Conservation (phyloP, 2,888 invertebrate genomes). For the Drosophila prolongata region DNA sequence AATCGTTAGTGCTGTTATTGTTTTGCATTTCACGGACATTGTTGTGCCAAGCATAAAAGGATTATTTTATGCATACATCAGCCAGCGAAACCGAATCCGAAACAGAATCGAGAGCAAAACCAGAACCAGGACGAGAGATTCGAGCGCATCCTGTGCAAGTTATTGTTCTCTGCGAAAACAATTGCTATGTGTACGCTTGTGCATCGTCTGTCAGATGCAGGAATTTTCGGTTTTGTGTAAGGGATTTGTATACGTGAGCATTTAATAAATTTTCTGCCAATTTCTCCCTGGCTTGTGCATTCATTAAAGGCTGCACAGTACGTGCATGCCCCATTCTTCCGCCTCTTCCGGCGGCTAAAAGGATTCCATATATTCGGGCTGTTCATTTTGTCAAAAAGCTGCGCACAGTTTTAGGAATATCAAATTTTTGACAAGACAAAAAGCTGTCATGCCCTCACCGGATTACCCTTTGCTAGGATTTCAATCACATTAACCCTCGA, state of each 20-base stretch:
- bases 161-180: conserved; percentile 78
- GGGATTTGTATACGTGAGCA: conserved; percentile 81
- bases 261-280: conserved; percentile 79
- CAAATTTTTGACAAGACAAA: conserved; percentile 22
- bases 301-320: conserved; percentile 57
- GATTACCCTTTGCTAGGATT: conserved; percentile 28
- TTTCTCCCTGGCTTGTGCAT: conserved; percentile 66
- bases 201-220: conserved; percentile 68
- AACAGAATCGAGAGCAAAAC: conserved; percentile 21
- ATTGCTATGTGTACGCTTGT: conserved; percentile 54
- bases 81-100: conserved; percentile 39
- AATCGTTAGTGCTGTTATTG: conserved; percentile 74
- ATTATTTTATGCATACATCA: conserved; percentile 81
- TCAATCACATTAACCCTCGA: conserved; percentile 40
- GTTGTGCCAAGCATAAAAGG: conserved; percentile 78
- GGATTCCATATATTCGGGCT: conserved; percentile 29
- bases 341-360: conserved; percentile 5
- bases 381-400: conserved; percentile 52
- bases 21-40: conserved; percentile 82
- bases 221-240: conserved; percentile 77
- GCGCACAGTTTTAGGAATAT: conserved; percentile 16
- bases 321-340: conserved; percentile 21
- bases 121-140: conserved; percentile 45
- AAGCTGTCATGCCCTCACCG: conserved; percentile 25
- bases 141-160: conserved; percentile 75